phyloP scores from a whole-genome alignment of 2,113 vertebrate genomes.

The Clarias gariepinus region DNA sequence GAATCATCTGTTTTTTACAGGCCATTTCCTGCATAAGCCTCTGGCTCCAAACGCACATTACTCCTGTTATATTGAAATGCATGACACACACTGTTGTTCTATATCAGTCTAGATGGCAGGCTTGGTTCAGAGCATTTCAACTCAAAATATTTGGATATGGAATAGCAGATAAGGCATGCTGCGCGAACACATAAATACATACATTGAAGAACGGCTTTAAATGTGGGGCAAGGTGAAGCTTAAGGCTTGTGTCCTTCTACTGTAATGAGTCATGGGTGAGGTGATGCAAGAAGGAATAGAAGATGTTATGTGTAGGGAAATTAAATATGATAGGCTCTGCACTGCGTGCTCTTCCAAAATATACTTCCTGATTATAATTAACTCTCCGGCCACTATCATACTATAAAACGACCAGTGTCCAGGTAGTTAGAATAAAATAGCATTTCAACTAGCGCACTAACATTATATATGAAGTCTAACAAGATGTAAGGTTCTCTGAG shows the following conservation, averaged over 20 bases:
- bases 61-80: background rate
- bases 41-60: conserved; percentile 2
- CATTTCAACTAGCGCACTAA: background rate
- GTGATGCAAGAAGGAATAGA: conserved; percentile 41
- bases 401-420: background rate
- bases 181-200: background rate
- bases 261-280: conserved; percentile 42
- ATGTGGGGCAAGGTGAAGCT: background rate
- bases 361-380: background rate
- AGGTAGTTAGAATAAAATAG: background rate
- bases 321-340: background rate
- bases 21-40: background rate
- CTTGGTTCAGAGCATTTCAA: background rate
- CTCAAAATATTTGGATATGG: conserved; percentile 20
- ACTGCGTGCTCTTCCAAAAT: background rate
- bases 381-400: background rate
- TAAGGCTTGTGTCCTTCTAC: background rate
- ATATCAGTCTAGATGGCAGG: conserved; percentile 8
- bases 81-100: background rate
- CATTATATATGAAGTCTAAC: background rate
- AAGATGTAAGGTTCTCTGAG: background rate
- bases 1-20: conserved; percentile 23
- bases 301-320: background rate
- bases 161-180: conserved; percentile 8
- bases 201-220: background rate